Evolutionary conservation across 2,888 invertebrate genomes (phyloP).

Genomic region (Sepioteuthis lessoniana): DNA sequence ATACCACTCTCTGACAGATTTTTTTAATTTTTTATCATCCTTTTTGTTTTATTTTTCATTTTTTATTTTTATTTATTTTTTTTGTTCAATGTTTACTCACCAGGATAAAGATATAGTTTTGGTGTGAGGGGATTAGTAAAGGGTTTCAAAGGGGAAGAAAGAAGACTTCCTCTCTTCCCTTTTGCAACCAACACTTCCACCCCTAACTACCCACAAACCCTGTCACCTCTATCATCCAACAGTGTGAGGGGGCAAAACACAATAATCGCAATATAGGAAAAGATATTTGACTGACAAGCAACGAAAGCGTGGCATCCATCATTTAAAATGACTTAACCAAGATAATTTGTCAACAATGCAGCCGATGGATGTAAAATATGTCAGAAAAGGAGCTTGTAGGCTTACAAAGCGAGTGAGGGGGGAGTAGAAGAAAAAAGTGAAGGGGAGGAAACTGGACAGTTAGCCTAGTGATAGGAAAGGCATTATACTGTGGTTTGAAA

Average conservation of each 20-base stretch:
- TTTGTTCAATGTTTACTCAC: not conserved
- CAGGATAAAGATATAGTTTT: conserved; percentile 8
- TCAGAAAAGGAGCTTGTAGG: too few relatives aligned
- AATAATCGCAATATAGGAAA: not conserved
- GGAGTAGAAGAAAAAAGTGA: not conserved
- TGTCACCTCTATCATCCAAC: not conserved
- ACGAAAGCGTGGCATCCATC: not conserved
- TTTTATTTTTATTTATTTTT: not conserved
- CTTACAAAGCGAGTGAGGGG: not conserved
- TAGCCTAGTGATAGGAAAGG: not conserved
- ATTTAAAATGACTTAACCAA: not conserved
- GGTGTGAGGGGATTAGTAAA: not conserved
- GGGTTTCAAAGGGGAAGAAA: not conserved
- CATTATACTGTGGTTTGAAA: not conserved
- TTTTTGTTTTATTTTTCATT: not conserved
- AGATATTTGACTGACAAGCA: conserved; percentile 33
- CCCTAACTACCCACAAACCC: too few relatives aligned
- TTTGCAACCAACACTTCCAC: not conserved
- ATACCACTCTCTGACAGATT: not conserved
- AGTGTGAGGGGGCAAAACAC: not conserved
- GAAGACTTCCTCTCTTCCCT: too few relatives aligned
- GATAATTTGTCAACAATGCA: conserved; percentile 1
- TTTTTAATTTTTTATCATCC: not conserved
- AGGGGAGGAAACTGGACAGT: not conserved
- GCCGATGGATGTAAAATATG: not conserved